These are phyloP conservation scores for Ethmia dodecea DNA, from an alignment of 2,888 invertebrate species.

Conservation along the genomic window DNA sequence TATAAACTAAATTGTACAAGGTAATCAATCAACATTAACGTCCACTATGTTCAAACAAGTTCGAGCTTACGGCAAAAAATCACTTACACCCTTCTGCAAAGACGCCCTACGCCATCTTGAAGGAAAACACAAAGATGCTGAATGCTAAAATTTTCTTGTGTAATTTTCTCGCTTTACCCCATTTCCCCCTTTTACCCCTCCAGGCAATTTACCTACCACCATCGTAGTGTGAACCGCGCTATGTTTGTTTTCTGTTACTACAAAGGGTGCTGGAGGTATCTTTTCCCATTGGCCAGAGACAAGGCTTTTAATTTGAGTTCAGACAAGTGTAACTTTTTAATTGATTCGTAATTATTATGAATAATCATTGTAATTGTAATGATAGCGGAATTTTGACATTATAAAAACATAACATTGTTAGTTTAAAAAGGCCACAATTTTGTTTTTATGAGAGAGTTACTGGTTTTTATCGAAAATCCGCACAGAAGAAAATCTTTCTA, in stretches of 20 bases:
- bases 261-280: too few species aligned
- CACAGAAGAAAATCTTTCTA: too few species aligned
- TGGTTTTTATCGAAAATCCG: too few species aligned
- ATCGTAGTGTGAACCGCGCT: slow-evolving; percentile 22
- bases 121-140: slow-evolving; percentile 76
- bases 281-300: too few species aligned
- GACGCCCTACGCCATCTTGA: slow-evolving; percentile 61
- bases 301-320: slow-evolving; percentile 36
- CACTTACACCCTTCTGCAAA: slow-evolving; percentile 26
- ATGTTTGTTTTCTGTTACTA: background rate
- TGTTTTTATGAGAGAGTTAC: too few species aligned
- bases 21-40: too few species aligned
- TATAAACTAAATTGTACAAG: too few species aligned
- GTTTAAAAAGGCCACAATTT: too few species aligned
- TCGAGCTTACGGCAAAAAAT: too few species aligned
- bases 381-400: too few species aligned
- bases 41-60: too few species aligned
- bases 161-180: slow-evolving; percentile 71
- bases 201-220: slow-evolving; percentile 40
- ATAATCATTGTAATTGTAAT: slow-evolving; percentile 17
- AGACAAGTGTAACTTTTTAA: slow-evolving; percentile 47
- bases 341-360: slow-evolving; percentile 44
- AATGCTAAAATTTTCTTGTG: slow-evolving; percentile 75
- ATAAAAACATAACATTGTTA: too few species aligned
- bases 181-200: slow-evolving; percentile 24